These are phyloP conservation scores for Pseudomyrmex gracilis DNA, from an alignment of 1,140 invertebrate species.

Conservation along the genomic window DNA sequence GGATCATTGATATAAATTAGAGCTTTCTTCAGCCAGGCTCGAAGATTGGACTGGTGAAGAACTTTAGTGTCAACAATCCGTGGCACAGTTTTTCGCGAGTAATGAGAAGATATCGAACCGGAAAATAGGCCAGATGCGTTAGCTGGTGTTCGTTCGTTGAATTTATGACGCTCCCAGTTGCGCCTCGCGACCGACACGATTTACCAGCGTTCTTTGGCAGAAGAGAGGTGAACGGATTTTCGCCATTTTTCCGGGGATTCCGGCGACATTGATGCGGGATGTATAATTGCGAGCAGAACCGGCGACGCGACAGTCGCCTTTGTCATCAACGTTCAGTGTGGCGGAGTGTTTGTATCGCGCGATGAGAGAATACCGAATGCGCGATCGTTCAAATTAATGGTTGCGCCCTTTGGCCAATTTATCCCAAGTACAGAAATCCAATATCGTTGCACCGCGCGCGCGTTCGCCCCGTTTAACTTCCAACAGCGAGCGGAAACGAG, in stretches of 20 bases:
- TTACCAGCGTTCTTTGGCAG: slow-evolving; percentile 11
- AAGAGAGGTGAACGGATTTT: slow-evolving; percentile 9
- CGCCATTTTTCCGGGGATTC: slow-evolving; percentile 22
- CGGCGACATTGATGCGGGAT: slow-evolving; percentile 21
- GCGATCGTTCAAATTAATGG: slow-evolving; percentile 45
- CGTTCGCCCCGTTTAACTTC: background rate
- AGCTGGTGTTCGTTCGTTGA: background rate
- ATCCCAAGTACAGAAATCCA: slow-evolving; percentile 23
- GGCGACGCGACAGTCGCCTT: background rate
- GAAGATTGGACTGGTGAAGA: background rate
- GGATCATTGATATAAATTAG: background rate
- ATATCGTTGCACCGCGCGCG: slow-evolving; percentile 13
- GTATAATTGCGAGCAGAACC: slow-evolving; percentile 28
- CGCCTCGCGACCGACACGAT: background rate
- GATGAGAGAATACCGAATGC: slow-evolving; percentile 10
- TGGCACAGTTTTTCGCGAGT: background rate
- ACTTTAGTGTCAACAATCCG: background rate
- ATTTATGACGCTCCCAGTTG: slow-evolving; percentile 41
- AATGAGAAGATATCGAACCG: background rate
- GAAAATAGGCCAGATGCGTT: slow-evolving; percentile 1
- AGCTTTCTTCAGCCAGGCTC: background rate
- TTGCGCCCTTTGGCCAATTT: slow-evolving; percentile 13
- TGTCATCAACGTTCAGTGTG: slow-evolving; percentile 19
- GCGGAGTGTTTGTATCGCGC: slow-evolving; percentile 22
- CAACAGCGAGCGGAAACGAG: background rate